Percentiles rank a stretch among this genome's conserved stretches.
These are phyloP conservation scores for Sylvietta virens DNA, from an alignment of 2,113 vertebrate genomes.

Conservation along the genomic window DNA sequence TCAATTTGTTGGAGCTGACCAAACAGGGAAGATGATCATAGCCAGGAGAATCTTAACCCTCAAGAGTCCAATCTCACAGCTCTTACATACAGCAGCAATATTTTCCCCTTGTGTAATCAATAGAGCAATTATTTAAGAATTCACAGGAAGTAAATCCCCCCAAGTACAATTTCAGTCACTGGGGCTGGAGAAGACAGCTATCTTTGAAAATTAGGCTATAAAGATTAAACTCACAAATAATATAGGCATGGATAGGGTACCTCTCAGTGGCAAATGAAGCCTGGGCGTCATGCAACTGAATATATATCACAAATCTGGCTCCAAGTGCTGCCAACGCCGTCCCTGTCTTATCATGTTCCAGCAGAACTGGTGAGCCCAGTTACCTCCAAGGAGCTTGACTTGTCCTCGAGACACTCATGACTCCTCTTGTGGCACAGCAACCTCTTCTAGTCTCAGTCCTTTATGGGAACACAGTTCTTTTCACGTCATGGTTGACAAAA, in stretches of 20 bases:
- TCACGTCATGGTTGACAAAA: background rate
- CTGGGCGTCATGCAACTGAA: background rate
- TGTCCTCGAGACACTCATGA: background rate
- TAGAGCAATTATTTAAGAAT: background rate
- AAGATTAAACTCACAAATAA: background rate
- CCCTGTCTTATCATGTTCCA: background rate
- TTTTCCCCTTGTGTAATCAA: background rate
- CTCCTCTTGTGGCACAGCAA: background rate
- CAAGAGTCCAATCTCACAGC: background rate
- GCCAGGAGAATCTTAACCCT: background rate
- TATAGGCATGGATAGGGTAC: background rate
- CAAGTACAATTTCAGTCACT: background rate
- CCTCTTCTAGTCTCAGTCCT: background rate
- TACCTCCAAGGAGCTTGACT: background rate
- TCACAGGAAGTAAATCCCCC: background rate
- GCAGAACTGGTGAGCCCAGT: background rate
- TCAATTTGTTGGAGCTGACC: background rate
- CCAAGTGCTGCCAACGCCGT: background rate
- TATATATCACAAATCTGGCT: background rate
- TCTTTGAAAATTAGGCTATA: background rate
- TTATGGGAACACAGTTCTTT: background rate
- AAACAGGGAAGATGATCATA: background rate
- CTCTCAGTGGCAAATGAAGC: background rate
- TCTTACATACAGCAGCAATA: background rate
- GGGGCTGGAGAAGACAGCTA: background rate